Base-by-base conservation (phyloP, 2,888 invertebrate species). In the Phania funesta region DNA sequence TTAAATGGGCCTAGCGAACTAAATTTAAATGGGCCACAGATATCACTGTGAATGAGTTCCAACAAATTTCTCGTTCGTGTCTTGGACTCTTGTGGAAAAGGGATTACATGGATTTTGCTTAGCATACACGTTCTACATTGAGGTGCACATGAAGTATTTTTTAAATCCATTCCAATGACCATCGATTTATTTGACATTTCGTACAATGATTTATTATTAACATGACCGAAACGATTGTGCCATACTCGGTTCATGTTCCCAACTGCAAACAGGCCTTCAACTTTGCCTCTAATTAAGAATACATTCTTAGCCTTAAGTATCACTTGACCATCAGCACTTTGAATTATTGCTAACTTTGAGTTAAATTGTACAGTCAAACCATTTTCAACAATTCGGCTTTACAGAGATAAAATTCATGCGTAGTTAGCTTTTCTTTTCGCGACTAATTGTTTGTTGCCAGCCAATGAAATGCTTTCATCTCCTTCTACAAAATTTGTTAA, bases 171-270 rank as follows among this genome's bases (percentile, higher is more conserved):
- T 1, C 67, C 76, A 0, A 11, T 35, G 8, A 80, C 77, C 58
- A 80, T 64, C 24, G 20, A n/a, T 18, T 77, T 78, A 2, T 54
- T 38, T 0, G 38, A 16, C 41, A 83, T 52, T 7, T 58, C 52
- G 16, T n/a, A 7, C 4, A 82, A 16, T 3, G 52, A 54, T 20
- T 68, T 54, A 50, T 32, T 20, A 64, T 82, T 80, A 8, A 83
- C 9, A 13, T 83, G 83, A 9, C 78, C 83, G 44, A 70, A 75
- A 13, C 71, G 18, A 24, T 60, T 26, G 26, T 83, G 77, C 83
- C 83, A 83, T 0, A 46, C 8, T 38, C 38, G 62, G 11, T 29
- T 18, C 24, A n/a, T 46, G 16, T 29, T 60, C 7, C 4, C 22
- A 5, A 38, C 20, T 4, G 60, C 24, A 60, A 13, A 48, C 7